Percentiles rank a stretch among this genome's conserved stretches.
Conservation (phyloP, 2,888 invertebrate genomes). For the Noctua comes region DNA sequence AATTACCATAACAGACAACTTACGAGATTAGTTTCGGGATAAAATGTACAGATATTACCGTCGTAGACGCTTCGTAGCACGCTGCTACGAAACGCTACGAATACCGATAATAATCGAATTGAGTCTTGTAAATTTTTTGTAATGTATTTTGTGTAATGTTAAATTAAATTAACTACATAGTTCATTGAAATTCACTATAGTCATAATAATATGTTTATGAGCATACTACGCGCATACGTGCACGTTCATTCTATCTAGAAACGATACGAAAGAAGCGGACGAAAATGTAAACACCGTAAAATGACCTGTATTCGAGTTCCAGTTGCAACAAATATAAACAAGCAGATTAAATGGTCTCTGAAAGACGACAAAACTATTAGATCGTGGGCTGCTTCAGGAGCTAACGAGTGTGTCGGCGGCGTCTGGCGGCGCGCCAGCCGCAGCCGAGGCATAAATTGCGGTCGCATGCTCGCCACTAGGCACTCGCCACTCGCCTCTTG, state of each 20-base stretch:
- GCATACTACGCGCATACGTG: neutral
- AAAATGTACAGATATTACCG: conserved; percentile 35
- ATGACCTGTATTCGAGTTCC: conserved; percentile 68
- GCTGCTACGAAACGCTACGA: conserved; percentile 50
- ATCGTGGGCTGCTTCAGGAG: conserved; percentile 78
- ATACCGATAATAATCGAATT: conserved; percentile 4
- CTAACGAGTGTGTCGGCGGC: conserved; percentile 82
- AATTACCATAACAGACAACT: conserved; percentile 42
- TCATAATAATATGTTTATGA: conserved; percentile 3
- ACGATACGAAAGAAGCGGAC: conserved; percentile 20
- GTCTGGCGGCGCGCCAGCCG: conserved; percentile 80
- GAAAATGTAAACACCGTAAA: conserved; percentile 67
- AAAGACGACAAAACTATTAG: conserved; percentile 85
- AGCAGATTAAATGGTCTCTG: conserved; percentile 80
- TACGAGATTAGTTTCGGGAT: conserved; percentile 27
- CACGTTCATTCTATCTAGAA: conserved; percentile 12
- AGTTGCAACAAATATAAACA: conserved; percentile 79
- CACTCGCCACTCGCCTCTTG: conserved; percentile 61
- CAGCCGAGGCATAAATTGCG: conserved; percentile 80
- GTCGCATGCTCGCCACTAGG: conserved; percentile 69
- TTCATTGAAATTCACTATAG: neutral
- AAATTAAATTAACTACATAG: neutral
- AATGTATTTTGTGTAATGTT: neutral
- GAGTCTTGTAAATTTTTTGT: neutral
- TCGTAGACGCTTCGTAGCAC: conserved; percentile 46